Conservation (phyloP, 2,113 vertebrate genomes). For the Passer montanus region DNA sequence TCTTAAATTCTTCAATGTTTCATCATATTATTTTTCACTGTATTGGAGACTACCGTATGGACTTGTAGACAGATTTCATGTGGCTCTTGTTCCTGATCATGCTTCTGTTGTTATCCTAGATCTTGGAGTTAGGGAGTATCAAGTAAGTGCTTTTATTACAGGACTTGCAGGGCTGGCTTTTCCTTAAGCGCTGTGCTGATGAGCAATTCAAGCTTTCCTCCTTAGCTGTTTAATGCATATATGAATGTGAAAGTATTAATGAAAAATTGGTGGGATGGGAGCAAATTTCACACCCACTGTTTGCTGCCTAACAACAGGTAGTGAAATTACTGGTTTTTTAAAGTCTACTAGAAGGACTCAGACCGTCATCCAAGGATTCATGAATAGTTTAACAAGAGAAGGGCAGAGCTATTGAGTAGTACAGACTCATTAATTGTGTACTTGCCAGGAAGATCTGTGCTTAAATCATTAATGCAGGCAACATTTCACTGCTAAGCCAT, state of each 20-base stretch:
- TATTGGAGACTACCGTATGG: conserved; percentile 74
- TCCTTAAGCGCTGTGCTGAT: conserved; percentile 40
- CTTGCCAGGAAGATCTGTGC: conserved; percentile 82
- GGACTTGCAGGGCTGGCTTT: conserved; percentile 14
- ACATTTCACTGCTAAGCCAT: conserved; percentile 76
- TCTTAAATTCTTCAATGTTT: conserved; percentile 71
- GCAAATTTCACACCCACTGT: conserved; percentile 46
- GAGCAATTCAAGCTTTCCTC: conserved; percentile 28
- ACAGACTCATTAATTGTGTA: conserved; percentile 91
- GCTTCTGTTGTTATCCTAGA: conserved; percentile 79
- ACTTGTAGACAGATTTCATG: conserved; percentile 76
- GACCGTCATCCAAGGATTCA: conserved; percentile 85
- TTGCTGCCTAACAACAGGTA: conserved; percentile 51
- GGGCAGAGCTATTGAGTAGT: conserved; percentile 88
- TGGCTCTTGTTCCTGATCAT: conserved; percentile 77
- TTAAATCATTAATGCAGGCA: conserved; percentile 94
- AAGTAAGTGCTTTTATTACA: conserved; percentile 79
- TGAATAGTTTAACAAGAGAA: conserved; percentile 86
- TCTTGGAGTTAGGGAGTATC: conserved; percentile 77
- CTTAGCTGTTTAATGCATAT: conserved; percentile 2
- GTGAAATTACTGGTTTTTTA: conserved; percentile 2
- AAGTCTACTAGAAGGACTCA: conserved; percentile 49
- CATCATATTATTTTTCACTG: conserved; percentile 76
- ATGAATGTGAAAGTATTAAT: conserved; percentile 6
- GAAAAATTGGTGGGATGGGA: conserved; percentile 30